phyloP scores from a whole-genome alignment of 2,113 vertebrate species.

The Actenoides hombroni region DNA sequence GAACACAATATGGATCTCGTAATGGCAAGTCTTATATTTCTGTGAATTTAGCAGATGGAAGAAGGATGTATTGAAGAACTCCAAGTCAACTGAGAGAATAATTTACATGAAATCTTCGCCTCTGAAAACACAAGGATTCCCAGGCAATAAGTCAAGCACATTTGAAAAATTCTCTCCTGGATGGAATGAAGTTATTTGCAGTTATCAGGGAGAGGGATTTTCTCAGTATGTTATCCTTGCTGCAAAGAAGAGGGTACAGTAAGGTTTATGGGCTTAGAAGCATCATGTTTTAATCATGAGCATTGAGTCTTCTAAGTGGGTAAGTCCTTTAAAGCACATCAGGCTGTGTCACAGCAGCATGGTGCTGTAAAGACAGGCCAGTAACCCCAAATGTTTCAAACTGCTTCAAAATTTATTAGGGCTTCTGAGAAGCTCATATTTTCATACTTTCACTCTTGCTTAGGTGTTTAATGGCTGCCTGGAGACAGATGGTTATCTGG shows the following conservation, averaged over 20 bases:
- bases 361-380: constrained; percentile 48
- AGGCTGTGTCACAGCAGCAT: constrained; percentile 17
- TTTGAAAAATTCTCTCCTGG: neutral
- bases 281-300: neutral
- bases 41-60: constrained; percentile 38
- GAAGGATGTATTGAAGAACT: constrained; percentile 11
- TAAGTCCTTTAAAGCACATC: constrained; percentile 35
- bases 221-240: neutral
- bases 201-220: neutral
- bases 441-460: constrained; percentile 68
- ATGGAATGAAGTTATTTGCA: neutral
- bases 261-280: neutral
- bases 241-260: neutral
- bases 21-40: constrained; percentile 37
- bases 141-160: neutral
- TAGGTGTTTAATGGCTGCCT: constrained; percentile 65
- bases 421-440: constrained; percentile 66
- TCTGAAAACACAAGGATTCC: constrained; percentile 29
- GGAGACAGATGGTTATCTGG: constrained; percentile 68
- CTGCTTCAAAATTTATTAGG: constrained; percentile 56
- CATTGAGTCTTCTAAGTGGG: neutral
- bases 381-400: constrained; percentile 65
- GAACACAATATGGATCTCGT: neutral
- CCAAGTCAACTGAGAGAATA: constrained; percentile 21
- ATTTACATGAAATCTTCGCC: constrained; percentile 17